phyloP scores from a whole-genome alignment of 2,888 invertebrate species.

The Cataglyphis altisquamis region DNA sequence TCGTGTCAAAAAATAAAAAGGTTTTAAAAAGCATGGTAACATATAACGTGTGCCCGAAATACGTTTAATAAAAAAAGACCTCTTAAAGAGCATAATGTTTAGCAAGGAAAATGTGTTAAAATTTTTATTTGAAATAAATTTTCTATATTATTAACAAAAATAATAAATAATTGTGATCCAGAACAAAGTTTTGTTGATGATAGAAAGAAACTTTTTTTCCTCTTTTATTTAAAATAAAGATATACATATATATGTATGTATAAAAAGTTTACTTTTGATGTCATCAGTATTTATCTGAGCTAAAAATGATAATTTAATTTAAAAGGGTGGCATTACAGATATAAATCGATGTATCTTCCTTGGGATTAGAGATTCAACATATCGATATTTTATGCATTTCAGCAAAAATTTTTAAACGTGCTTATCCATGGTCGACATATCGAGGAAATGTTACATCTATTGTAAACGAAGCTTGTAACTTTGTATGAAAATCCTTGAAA shows the following conservation, averaged over 20 bases:
- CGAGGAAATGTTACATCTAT: conserved; percentile 1
- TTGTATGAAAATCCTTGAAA: not conserved
- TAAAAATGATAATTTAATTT: not conserved
- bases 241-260: not conserved
- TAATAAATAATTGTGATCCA: not conserved
- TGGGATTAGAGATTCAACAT: not conserved
- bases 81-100: not conserved
- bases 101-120: not conserved
- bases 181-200: not conserved
- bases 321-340: not conserved
- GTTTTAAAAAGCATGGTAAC: conserved; percentile 23
- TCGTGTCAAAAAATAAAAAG: conserved; percentile 8
- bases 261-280: not conserved
- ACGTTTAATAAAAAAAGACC: conserved; percentile 15
- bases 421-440: not conserved
- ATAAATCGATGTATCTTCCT: not conserved
- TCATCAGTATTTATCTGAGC: not conserved
- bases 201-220: not conserved
- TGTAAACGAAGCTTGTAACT: not conserved
- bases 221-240: not conserved
- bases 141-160: not conserved
- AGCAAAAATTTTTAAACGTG: conserved; percentile 37
- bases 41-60: not conserved
- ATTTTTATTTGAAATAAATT: not conserved
- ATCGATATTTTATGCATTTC: not conserved